Evolutionary conservation across 2,888 invertebrate genomes (phyloP).

Genomic region (Hipparchia semele): DNA sequence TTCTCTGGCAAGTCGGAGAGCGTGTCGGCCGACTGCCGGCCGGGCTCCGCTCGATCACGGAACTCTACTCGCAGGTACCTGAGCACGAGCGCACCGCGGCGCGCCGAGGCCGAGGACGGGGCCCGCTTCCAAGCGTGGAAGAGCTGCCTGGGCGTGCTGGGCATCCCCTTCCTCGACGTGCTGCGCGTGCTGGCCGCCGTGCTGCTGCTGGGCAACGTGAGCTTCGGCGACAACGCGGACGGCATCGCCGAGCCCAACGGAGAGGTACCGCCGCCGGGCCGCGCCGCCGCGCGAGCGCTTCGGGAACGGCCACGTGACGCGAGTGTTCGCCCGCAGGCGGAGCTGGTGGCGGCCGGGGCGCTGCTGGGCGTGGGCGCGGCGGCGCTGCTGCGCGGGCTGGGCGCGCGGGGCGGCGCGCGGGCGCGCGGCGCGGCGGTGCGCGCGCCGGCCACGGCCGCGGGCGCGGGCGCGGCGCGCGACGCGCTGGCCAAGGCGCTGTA

Average conservation of each 20-base stretch:
- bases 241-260: conserved; percentile 91
- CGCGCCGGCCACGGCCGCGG: conserved; percentile 94
- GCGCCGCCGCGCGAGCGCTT: no score
- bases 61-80: conserved; percentile 81
- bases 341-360: conserved; percentile 93
- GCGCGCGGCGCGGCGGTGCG: conserved; percentile 88
- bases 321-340: conserved; percentile 73
- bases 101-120: conserved; percentile 70
- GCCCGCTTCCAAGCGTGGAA: conserved; percentile 94
- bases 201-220: conserved; percentile 95
- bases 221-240: conserved; percentile 91
- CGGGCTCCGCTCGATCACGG: no score
- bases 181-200: conserved; percentile 96
- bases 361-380: conserved; percentile 90
- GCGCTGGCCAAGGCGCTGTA: conserved; percentile 96
- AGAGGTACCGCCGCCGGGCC: conserved; percentile 72
- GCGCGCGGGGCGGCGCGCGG: conserved; percentile 90
- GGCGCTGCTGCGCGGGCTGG: conserved; percentile 92
- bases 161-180: conserved; percentile 97
- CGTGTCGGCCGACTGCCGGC: no score
- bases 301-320: no score
- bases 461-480: conserved; percentile 93
- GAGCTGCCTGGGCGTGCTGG: conserved; percentile 93
- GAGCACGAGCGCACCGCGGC: conserved; percentile 63
- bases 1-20: no score